These are phyloP conservation scores for Xenotilapia longispinis DNA, from an alignment of 2,113 vertebrate genomes.

Conservation along the genomic window DNA sequence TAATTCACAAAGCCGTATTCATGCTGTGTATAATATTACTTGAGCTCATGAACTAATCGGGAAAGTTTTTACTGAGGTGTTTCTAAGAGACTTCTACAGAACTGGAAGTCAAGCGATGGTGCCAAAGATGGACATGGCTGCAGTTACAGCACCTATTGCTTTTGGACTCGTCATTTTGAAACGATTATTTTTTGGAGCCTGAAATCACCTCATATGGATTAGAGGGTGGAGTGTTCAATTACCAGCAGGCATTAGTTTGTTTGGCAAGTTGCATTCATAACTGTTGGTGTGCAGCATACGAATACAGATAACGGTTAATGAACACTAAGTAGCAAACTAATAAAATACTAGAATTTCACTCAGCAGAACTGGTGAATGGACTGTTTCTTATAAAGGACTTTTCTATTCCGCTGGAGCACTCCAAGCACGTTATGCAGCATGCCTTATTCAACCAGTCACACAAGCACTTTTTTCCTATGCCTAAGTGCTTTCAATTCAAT, in stretches of 20 bases:
- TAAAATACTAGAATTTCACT: background rate
- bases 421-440: no score
- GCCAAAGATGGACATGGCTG: background rate
- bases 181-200: background rate
- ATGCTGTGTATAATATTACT: background rate
- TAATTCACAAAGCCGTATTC: background rate
- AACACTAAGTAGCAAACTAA: fast-evolving
- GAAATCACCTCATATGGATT: background rate
- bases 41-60: fast-evolving
- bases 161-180: background rate
- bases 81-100: background rate
- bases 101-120: background rate
- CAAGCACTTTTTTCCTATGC: background rate
- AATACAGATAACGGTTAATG: background rate
- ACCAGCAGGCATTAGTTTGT: fast-evolving
- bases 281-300: background rate
- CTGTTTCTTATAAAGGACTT: background rate
- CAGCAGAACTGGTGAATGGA: background rate
- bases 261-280: fast-evolving
- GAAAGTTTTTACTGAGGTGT: background rate
- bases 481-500: background rate
- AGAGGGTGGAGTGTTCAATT: fast-evolving
- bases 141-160: background rate
- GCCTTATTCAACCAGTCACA: background rate
- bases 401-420: background rate